Evolutionary conservation across 1,140 invertebrate genomes (phyloP), one percentile per base, ranked within the genome.

Genomic region (Drosophila subobscura): DNA sequence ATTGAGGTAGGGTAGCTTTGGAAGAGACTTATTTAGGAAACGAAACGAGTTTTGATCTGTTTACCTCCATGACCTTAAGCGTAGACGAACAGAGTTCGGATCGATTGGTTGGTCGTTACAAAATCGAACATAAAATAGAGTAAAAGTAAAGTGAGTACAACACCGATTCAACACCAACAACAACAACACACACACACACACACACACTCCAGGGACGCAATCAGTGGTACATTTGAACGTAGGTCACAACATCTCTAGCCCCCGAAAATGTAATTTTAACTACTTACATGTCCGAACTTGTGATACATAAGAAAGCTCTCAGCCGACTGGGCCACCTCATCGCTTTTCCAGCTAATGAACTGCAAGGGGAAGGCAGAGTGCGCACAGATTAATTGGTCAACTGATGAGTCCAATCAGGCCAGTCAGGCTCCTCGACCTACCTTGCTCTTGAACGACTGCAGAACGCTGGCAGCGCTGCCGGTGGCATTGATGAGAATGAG

Each of bases 221-320:
- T 49, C 49, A 53, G 40, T 51, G 14, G 46, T 7, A 52, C 53
- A 37, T n/a, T 3, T 16, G 47, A 42, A 23, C 42, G 51, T 7
- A 12, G 37, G 25, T 45, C 40, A 45, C 41, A 6, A 27, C 7
- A 42, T 22, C 20, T 14, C 14, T 7, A 33, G 27, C n/a, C 12
- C 29, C 42, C 16, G 16, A 20, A 16, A 33, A 29, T 42, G 22
- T 12, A 47, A 46, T 14, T 44, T 5, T 16, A 14, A 63, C 27
- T 58, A 95, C 95, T 96, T 94, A 98, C 97, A 92, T 96, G 94
- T 91, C 97, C 97, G 92, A 98, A 98, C 93, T 97, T 97, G 91
- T 98, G 97, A 90, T 97, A 96, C 65, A 97, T 94, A 59, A 98
- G 93, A 92, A 96, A 97, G 78, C 96, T 95, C 92, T 96, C 96